phyloP scores from a whole-genome alignment of 2,797 vertebrate species.

The Neosilurus hyrtlii region DNA sequence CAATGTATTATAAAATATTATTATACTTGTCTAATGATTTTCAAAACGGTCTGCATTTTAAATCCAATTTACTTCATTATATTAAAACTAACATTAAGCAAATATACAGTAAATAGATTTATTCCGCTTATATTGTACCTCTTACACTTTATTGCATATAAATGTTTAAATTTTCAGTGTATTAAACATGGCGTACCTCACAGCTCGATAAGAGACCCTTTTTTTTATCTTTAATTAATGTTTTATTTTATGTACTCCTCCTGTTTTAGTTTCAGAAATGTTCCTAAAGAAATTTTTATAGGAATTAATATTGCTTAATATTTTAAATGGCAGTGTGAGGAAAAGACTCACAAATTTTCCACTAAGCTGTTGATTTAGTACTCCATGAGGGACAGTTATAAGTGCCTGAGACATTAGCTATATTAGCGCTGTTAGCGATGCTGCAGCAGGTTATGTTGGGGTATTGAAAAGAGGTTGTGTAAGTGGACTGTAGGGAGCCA shows the following conservation, averaged over 20 bases:
- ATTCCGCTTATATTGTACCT: too few relatives aligned
- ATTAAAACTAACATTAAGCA: too few relatives aligned
- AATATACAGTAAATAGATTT: too few relatives aligned
- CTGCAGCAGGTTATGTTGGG: not conserved
- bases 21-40: too few relatives aligned
- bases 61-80: too few relatives aligned
- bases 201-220: not conserved
- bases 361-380: not conserved
- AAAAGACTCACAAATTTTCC: not conserved
- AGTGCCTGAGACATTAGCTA: not conserved
- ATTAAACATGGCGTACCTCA: not conserved
- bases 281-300: not conserved
- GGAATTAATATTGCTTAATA: too few relatives aligned
- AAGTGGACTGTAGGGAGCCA: slow-evolving; percentile 23
- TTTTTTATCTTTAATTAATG: not conserved
- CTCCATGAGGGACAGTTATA: not conserved
- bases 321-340: not conserved
- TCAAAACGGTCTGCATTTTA: too few relatives aligned
- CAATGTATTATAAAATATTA: too few relatives aligned
- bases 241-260: not conserved
- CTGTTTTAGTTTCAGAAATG: not conserved
- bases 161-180: not conserved
- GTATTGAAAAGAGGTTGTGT: not conserved
- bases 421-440: not conserved
- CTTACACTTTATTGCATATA: too few relatives aligned